A percentile compares a stretch with the other conserved stretches of the same genome.
phyloP scores from a whole-genome alignment of 2,113 vertebrate genomes.

The Peucedramus taeniatus region DNA sequence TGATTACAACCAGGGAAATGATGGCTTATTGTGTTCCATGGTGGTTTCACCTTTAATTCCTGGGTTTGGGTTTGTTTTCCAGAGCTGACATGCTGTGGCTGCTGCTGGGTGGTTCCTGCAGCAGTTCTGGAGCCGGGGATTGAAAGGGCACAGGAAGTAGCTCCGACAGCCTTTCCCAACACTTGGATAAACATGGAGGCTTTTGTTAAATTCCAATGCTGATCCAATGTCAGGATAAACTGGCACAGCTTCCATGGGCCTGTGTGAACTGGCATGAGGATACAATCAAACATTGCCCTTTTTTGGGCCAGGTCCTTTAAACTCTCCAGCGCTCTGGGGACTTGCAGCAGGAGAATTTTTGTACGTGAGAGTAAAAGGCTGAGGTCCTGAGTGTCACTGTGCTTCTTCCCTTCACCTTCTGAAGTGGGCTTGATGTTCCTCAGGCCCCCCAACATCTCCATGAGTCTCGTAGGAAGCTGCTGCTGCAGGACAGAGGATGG shows the following conservation, averaged over 20 bases:
- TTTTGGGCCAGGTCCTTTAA: not conserved
- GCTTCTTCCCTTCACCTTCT: not conserved
- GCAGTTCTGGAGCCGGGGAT: fast-evolving
- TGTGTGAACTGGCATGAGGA: not conserved
- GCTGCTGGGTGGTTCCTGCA: fast-evolving
- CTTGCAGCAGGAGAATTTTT: not conserved
- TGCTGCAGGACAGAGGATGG: not conserved
- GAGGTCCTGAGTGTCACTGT: not conserved
- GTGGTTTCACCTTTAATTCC: not conserved
- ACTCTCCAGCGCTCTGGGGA: fast-evolving
- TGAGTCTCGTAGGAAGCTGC: not conserved
- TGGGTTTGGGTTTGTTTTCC: not conserved
- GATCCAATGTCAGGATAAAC: not conserved
- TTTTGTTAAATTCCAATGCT: not conserved
- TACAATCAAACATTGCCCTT: fast-evolving
- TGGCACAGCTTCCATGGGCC: not conserved
- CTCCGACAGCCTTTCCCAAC: not conserved
- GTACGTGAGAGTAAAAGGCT: fast-evolving
- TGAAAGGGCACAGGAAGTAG: not conserved
- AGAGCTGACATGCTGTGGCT: not conserved
- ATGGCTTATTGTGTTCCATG: not conserved
- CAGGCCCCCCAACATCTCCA: fast-evolving
- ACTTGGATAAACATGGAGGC: not conserved
- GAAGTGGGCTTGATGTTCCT: not conserved
- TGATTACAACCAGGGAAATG: not conserved